phyloP scores from a whole-genome alignment of 2,113 vertebrate genomes.

The Nothoprocta pentlandii region DNA sequence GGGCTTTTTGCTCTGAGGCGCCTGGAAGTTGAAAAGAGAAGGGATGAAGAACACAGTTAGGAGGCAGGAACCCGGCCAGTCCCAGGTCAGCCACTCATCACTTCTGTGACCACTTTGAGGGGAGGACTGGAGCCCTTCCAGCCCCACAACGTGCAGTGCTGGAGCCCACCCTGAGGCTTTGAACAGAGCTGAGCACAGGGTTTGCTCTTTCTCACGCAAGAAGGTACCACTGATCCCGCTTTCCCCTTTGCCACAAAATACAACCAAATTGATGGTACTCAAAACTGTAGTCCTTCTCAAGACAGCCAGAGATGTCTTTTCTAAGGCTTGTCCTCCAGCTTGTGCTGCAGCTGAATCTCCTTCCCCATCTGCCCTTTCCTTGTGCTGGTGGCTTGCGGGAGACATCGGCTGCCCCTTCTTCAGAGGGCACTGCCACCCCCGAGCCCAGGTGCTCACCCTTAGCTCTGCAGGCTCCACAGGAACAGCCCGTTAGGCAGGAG shows the following conservation, averaged over 20 bases:
- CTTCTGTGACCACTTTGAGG: rapidly evolving
- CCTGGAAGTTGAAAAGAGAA: conserved; percentile 75
- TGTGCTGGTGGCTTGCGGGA: not conserved
- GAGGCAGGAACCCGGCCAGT: not conserved
- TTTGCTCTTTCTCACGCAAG: not conserved
- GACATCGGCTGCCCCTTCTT: not conserved
- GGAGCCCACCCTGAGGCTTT: not conserved
- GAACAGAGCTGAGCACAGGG: not conserved
- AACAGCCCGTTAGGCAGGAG: not conserved
- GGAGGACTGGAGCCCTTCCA: not conserved
- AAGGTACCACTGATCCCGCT: not conserved
- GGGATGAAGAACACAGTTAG: not conserved
- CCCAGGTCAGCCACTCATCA: not conserved
- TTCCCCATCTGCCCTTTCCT: not conserved
- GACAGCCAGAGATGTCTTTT: not conserved
- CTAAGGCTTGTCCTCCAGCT: not conserved
- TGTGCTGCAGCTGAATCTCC: not conserved
- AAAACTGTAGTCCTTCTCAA: not conserved
- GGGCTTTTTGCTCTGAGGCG: conserved; percentile 69
- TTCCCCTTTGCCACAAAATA: not conserved
- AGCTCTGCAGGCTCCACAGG: not conserved
- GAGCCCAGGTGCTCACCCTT: not conserved
- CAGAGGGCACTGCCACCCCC: not conserved
- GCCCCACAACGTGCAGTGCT: rapidly evolving
- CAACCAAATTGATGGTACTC: not conserved